Conservation (phyloP, 1,140 invertebrate species). For the Saccostrea cuccullata region DNA sequence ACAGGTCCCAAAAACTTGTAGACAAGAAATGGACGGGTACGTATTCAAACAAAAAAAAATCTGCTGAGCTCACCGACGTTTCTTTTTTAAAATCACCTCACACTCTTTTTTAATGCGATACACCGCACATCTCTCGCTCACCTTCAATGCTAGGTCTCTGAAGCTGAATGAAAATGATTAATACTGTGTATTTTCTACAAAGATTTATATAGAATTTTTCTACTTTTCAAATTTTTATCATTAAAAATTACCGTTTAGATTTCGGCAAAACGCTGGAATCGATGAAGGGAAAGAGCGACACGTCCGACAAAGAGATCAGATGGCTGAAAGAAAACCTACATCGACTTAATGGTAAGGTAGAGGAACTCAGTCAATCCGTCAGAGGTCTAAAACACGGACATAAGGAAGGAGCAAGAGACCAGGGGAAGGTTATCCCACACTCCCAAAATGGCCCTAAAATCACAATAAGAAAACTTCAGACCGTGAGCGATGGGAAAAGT, state of each 20-base stretch:
- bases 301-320: not conserved
- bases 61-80: no score
- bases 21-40: not conserved
- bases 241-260: not conserved
- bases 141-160: no score
- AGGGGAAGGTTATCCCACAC: not conserved
- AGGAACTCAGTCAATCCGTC: not conserved
- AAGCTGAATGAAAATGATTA: no score
- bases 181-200: no score
- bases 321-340: not conserved
- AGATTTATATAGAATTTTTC: no score
- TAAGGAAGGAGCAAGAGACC: not conserved
- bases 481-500: not conserved
- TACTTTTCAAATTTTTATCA: no score
- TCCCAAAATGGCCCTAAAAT: not conserved
- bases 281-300: not conserved
- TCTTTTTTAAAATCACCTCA: no score
- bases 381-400: not conserved
- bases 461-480: not conserved
- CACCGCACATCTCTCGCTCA: no score
- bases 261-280: not conserved
- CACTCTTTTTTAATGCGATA: no score
- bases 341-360: not conserved
- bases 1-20: not conserved
- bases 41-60: not conserved